Base-by-base conservation (phyloP, 2,888 invertebrate species). In the Ochropacha duplaris region DNA sequence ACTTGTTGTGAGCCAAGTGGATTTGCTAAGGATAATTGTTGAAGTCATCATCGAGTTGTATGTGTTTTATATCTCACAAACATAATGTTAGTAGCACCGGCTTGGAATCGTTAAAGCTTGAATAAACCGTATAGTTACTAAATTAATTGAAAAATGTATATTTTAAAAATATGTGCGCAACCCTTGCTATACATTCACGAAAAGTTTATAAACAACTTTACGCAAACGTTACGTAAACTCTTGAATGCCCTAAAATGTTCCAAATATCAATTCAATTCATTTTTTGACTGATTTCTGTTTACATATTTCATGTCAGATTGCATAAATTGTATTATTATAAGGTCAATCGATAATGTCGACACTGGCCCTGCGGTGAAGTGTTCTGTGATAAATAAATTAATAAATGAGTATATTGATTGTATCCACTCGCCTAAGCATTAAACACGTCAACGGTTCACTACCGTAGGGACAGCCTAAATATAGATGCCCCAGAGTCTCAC, bases 401-500 rank as follows among this genome's bases (percentile, higher is more conserved):
- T 83, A 68, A 80, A 68, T 71, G 70, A 73, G 69, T 73, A 68
- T 83, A 84, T 84, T 79, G 86, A 84, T 85, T 86, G 73, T 68
- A 78, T 78, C 71, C 68, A 77, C 71, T 81, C 79, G 81, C 81
- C 82, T 80, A 79, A 74, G 72, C 72, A 72, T 75, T 81, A 83
- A 83, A 87, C 85, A 87, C 84, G 75, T 83, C 86, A 80, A 61
- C 85, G 84, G 75, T 65, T 78, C 71, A 73, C 71, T 68, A 62
- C 72, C 66, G 51, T 56, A 55, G 54, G 74, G 76, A 74, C 75
- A 72, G 64, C 82, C 88, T 90, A 91, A 88, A 86, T 89, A 88
- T 90, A 92, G 85, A 75, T 60, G 55, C 54, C 72, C 65, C 65
- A 65, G 69, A 71, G 79, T 74, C 74, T 77, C 77, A 72, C 71